A percentile compares a stretch with the other conserved stretches of the same genome.
Conservation (phyloP, 2,888 invertebrate species). For the Clepsis dumicolana region DNA sequence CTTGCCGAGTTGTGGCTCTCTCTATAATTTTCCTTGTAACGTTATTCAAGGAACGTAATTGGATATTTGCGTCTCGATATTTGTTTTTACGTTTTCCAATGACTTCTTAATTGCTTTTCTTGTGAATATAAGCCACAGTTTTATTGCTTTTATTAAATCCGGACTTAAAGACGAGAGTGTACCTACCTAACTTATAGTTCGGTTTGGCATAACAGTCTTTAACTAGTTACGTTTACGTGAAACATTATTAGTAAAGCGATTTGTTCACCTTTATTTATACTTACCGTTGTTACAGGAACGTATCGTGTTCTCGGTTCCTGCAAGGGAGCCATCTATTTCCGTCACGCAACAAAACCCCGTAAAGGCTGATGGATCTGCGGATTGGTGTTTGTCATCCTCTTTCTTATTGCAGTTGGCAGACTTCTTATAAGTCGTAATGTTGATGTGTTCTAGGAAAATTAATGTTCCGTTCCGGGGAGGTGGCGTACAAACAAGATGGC, state of each 20-base stretch:
- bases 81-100: slow-evolving; percentile 18
- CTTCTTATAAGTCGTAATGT: slow-evolving; percentile 59
- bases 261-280: slow-evolving; percentile 6
- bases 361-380: slow-evolving; percentile 42
- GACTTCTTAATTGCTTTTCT: slow-evolving; percentile 16
- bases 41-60: slow-evolving; percentile 31
- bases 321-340: slow-evolving; percentile 36
- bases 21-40: slow-evolving; percentile 48
- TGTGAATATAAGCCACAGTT: background rate
- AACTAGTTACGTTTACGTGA: background rate
- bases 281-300: slow-evolving; percentile 14
- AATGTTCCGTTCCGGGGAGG: slow-evolving; percentile 69
- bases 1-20: slow-evolving; percentile 47
- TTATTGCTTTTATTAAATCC: background rate
- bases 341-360: slow-evolving; percentile 38
- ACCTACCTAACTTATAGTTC: background rate
- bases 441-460: slow-evolving; percentile 71
- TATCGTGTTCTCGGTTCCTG: slow-evolving; percentile 37
- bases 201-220: background rate
- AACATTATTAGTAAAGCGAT: background rate
- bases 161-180: background rate
- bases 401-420: slow-evolving; percentile 55
- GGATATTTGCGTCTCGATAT: slow-evolving; percentile 25
- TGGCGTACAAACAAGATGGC: slow-evolving; percentile 75
- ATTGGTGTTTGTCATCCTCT: slow-evolving; percentile 47